Conservation (phyloP, 2,797 vertebrate genomes). For the Semotilus atromaculatus region DNA sequence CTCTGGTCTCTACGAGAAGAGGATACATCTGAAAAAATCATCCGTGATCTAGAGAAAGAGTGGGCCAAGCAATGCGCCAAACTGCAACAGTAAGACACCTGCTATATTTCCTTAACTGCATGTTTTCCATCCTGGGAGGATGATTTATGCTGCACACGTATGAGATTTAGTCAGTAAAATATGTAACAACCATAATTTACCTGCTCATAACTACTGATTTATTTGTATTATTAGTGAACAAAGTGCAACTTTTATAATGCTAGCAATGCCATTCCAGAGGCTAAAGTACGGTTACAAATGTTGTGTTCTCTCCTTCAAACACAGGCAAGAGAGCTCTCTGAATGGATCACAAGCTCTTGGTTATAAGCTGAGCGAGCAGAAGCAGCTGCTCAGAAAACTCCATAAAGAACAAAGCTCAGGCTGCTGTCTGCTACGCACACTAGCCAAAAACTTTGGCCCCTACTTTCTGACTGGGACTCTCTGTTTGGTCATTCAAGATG, state of each 20-base stretch:
- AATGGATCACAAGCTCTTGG: conserved; percentile 32
- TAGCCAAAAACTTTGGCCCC: conserved; percentile 76
- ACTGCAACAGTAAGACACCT: conserved; percentile 70
- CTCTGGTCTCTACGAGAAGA: conserved; percentile 82
- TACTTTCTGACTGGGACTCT: conserved; percentile 81
- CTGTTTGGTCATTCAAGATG: conserved; percentile 79
- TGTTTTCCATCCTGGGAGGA: not conserved
- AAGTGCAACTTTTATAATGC: not conserved
- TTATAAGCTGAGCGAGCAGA: conserved; percentile 68
- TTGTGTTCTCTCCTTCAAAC: not conserved
- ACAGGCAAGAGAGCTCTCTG: conserved; percentile 51
- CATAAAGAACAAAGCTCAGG: conserved; percentile 59
- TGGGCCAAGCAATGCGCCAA: conserved; percentile 69
- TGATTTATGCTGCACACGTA: not conserved
- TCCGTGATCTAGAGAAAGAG: conserved; percentile 75
- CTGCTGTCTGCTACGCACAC: conserved; percentile 69
- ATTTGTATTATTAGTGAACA: not conserved
- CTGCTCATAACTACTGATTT: not conserved
- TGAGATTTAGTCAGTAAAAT: not conserved
- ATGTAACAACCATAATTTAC: not conserved
- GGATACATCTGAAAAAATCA: conserved; percentile 79
- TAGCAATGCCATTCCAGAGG: not conserved
- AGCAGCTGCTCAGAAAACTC: conserved; percentile 67
- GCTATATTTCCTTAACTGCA: not conserved
- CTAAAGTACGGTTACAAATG: not conserved